phyloP scores from a whole-genome alignment of 2,888 invertebrate species.

The Steinernema carpocapsae region DNA sequence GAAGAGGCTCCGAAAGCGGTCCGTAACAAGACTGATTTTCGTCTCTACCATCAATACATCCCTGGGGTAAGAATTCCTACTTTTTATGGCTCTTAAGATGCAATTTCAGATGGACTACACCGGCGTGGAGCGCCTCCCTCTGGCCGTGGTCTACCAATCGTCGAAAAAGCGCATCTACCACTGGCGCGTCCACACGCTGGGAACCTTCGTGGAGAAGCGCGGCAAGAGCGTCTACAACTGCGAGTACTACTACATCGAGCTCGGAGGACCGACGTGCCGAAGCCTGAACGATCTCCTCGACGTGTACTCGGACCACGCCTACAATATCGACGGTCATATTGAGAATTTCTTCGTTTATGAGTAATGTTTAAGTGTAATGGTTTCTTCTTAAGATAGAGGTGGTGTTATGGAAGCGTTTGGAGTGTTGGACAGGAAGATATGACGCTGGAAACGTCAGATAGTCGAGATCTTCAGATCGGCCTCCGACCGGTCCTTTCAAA shows the following conservation, averaged over 20 bases:
- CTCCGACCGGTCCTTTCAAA: too few species aligned
- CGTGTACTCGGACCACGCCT: slow-evolving; percentile 17
- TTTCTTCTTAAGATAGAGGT: too few species aligned
- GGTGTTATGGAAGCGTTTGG: too few species aligned
- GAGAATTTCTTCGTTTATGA: slow-evolving; percentile 12
- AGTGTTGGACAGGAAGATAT: too few species aligned
- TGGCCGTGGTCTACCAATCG: slow-evolving; percentile 34
- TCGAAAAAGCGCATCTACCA: not conserved
- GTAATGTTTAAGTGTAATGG: not conserved
- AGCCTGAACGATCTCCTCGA: slow-evolving; percentile 29
- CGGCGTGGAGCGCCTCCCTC: slow-evolving; percentile 35
- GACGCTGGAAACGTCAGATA: too few species aligned
- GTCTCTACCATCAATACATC: slow-evolving; percentile 35
- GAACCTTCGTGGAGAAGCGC: not conserved
- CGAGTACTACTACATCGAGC: slow-evolving; percentile 36
- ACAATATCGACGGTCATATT: slow-evolving; percentile 18
- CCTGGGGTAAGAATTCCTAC: not conserved
- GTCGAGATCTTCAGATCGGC: too few species aligned
- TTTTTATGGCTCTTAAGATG: too few species aligned
- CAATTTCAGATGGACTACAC: not conserved
- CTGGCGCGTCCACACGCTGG: slow-evolving; percentile 31
- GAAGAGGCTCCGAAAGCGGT: slow-evolving; percentile 15
- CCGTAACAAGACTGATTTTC: slow-evolving; percentile 29
- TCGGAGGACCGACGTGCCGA: slow-evolving; percentile 29
- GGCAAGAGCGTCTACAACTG: not conserved